Conservation (phyloP, 2,888 invertebrate species). For the Dolomedes plantarius region DNA sequence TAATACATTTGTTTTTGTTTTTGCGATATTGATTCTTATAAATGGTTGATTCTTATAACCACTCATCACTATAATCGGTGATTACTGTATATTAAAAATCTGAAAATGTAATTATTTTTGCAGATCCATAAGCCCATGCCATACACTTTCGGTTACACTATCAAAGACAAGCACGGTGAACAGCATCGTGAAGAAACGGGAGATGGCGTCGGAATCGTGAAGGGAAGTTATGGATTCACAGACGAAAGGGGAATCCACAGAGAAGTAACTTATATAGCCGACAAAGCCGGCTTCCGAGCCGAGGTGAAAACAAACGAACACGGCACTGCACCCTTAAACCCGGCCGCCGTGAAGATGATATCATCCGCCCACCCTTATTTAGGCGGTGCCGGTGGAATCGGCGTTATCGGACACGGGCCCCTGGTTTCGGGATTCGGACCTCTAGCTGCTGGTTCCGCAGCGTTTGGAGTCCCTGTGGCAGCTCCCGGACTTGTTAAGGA, state of each 20-base stretch:
- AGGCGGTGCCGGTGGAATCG: constrained; percentile 30
- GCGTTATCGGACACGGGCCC: not conserved
- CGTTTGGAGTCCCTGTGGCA: not conserved
- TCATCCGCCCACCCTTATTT: constrained; percentile 7
- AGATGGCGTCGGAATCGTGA: constrained; percentile 21
- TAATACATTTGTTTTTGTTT: no score
- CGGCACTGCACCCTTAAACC: constrained; percentile 11
- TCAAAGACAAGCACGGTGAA: constrained; percentile 17
- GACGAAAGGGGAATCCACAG: constrained; percentile 24
- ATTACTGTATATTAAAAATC: no score
- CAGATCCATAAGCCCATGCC: not conserved
- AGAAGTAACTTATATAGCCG: constrained; percentile 37
- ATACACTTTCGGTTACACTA: constrained; percentile 30
- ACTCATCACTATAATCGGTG: no score
- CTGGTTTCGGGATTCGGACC: not conserved
- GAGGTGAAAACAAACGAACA: constrained; percentile 40
- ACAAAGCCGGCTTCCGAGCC: constrained; percentile 36
- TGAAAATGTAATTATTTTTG: no score
- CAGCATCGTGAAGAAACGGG: constrained; percentile 32
- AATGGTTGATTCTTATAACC: no score
- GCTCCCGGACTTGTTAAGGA: not conserved
- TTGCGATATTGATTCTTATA: no score
- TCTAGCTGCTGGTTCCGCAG: not conserved
- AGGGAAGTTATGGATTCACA: constrained; percentile 41
- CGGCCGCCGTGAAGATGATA: constrained; percentile 19